phyloP scores from a whole-genome alignment of 1,140 invertebrate species.

The Metaphire vulgaris region DNA sequence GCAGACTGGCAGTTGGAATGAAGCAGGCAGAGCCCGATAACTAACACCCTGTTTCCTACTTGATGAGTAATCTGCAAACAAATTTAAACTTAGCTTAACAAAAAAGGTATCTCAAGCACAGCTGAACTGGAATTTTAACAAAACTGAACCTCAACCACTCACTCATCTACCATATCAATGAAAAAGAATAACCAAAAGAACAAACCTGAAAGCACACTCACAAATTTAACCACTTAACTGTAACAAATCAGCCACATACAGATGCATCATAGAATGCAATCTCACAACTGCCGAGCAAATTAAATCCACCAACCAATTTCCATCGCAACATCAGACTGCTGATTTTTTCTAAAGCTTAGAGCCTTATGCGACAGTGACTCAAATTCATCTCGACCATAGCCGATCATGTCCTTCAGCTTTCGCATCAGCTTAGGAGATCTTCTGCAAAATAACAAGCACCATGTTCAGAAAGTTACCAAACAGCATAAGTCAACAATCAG shows the following conservation, averaged over 20 bases:
- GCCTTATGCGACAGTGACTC: neutral
- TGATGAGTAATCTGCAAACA: constrained; percentile 69
- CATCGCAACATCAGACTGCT: neutral
- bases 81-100: neutral
- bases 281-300: too few relatives aligned
- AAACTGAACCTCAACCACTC: too few relatives aligned
- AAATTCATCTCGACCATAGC: neutral
- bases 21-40: constrained; percentile 84
- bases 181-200: too few relatives aligned
- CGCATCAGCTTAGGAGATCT: neutral
- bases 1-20: constrained; percentile 76
- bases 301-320: neutral
- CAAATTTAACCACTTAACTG: too few relatives aligned
- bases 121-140: too few relatives aligned
- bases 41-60: constrained; percentile 93
- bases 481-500: neutral
- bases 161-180: too few relatives aligned
- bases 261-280: too few relatives aligned
- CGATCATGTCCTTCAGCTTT: neutral
- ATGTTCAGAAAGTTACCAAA: neutral
- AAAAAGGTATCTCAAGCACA: too few relatives aligned
- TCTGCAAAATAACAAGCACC: too few relatives aligned
- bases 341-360: neutral
- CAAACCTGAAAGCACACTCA: too few relatives aligned
- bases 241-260: too few relatives aligned